Percentiles rank a stretch among this genome's conserved stretches.
phyloP scores from a whole-genome alignment of 2,888 invertebrate genomes.

The Chrysina gloriosa region DNA sequence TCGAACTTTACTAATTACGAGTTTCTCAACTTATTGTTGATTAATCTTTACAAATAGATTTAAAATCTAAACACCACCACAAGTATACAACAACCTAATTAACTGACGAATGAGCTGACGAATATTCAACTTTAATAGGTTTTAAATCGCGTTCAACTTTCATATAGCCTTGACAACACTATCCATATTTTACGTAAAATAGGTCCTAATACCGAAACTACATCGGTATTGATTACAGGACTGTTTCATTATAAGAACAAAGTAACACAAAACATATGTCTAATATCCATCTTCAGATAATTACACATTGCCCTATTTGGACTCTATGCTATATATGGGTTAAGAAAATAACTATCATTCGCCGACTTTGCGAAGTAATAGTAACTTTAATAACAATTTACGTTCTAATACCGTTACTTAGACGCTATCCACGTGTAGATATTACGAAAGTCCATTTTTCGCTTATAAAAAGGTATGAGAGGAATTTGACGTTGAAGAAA shows the following conservation, averaged over 20 bases:
- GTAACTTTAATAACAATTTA: background rate
- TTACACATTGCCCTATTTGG: background rate
- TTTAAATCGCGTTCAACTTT: conserved; percentile 29
- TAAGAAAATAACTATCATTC: background rate
- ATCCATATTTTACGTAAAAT: conserved; percentile 4
- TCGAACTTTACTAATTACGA: too few species aligned
- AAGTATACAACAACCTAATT: too few species aligned
- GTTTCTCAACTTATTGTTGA: background rate
- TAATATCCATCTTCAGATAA: background rate
- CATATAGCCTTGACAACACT: conserved; percentile 14
- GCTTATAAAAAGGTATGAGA: conserved; percentile 3
- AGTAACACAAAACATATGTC: background rate
- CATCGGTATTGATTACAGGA: background rate
- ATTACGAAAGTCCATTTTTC: conserved; percentile 20
- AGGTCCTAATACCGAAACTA: background rate
- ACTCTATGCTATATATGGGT: background rate
- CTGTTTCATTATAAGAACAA: background rate
- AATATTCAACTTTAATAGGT: conserved; percentile 19
- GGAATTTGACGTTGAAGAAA: conserved; percentile 22
- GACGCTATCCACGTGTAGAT: background rate
- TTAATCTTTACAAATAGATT: too few species aligned
- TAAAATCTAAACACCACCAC: too few species aligned
- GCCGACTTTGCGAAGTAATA: background rate
- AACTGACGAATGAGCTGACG: background rate
- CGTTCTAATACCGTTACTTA: background rate